phyloP scores from a whole-genome alignment of 2,113 vertebrate species.

The Entelurus aequoreus region DNA sequence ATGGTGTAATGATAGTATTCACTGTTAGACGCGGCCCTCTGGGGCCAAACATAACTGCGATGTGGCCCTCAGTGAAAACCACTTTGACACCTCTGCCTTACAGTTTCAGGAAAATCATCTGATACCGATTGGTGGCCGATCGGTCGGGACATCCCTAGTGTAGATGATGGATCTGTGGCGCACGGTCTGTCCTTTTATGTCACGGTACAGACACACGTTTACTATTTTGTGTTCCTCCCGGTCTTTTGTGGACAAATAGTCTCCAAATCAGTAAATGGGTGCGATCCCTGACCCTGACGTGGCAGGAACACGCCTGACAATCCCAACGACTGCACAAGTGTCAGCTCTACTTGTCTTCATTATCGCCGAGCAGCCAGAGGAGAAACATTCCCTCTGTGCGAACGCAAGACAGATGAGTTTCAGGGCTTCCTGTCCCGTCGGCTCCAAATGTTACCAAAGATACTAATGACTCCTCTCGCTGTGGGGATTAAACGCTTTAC shows the following conservation, averaged over 20 bases:
- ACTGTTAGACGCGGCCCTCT: too few relatives aligned
- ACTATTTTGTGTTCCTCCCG: too few relatives aligned
- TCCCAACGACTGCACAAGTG: constrained; percentile 39
- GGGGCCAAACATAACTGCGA: too few relatives aligned
- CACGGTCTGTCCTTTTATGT: too few relatives aligned
- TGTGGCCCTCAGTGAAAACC: too few relatives aligned
- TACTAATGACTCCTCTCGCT: constrained; percentile 23
- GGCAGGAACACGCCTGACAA: constrained; percentile 39
- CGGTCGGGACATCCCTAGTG: too few relatives aligned
- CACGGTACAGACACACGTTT: too few relatives aligned
- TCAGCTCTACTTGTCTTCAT: constrained; percentile 48
- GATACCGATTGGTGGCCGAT: too few relatives aligned
- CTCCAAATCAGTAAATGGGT: constrained; percentile 25
- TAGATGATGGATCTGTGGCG: too few relatives aligned
- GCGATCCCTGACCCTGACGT: constrained; percentile 20
- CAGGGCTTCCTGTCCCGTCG: constrained; percentile 25
- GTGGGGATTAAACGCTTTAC: constrained; percentile 11
- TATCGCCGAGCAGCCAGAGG: constrained; percentile 16
- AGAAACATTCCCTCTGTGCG: constrained; percentile 27
- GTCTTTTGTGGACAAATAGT: not conserved
- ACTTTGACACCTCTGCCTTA: too few relatives aligned
- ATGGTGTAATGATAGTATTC: too few relatives aligned
- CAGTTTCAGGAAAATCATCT: too few relatives aligned
- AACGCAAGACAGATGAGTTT: constrained; percentile 11
- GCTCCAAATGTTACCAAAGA: constrained; percentile 38